A percentile compares a stretch with the other conserved stretches of the same genome.
phyloP scores from a whole-genome alignment of 2,113 vertebrate species.

The Lipotes vexillifer region DNA sequence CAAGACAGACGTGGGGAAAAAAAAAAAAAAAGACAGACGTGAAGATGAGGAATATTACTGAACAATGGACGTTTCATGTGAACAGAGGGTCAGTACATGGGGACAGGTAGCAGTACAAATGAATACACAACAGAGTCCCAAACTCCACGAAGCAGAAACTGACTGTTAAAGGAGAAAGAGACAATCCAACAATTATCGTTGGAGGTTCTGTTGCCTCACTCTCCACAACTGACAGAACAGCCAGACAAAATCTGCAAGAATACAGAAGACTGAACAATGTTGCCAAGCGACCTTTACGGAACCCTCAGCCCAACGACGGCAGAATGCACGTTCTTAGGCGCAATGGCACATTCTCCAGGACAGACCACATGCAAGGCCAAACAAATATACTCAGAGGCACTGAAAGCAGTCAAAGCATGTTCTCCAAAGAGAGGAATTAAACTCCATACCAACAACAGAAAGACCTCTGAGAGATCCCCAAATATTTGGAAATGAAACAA shows the following conservation, averaged over 20 bases:
- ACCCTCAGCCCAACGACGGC: neutral
- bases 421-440: neutral
- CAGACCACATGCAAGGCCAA: too few species aligned
- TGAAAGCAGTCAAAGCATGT: too few species aligned
- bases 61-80: neutral
- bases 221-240: neutral
- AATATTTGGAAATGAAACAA: neutral
- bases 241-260: neutral
- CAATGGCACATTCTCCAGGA: neutral
- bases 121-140: neutral
- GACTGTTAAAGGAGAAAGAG: too few species aligned
- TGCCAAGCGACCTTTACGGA: neutral
- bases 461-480: neutral
- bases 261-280: neutral
- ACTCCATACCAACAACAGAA: neutral
- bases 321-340: rapidly evolving
- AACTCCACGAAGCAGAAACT: neutral
- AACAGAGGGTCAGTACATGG: neutral
- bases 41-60: neutral
- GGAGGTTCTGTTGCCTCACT: neutral
- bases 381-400: neutral
- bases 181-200: neutral
- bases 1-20: neutral
- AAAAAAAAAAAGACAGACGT: neutral
- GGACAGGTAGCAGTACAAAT: neutral